A percentile compares a stretch with the other conserved stretches of the same genome.
Evolutionary conservation across 30 jellyfish, hydroid and myxozoan species (phyloP).

Genomic region (Turritopsis rubra): DNA sequence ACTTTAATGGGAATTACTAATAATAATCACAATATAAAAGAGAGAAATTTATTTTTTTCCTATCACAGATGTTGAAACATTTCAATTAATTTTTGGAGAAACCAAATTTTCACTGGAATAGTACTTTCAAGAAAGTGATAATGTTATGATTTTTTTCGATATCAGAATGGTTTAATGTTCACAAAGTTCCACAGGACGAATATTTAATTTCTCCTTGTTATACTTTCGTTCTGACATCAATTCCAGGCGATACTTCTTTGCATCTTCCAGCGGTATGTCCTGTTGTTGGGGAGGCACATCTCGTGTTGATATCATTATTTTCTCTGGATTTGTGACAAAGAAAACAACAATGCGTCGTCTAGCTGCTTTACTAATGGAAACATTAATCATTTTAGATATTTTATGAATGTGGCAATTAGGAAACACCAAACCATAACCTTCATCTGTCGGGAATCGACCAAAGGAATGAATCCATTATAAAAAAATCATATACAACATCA

Average conservation of each 20-base stretch:
- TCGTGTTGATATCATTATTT: conserved; percentile 52
- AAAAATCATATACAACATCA: conserved; percentile 31
- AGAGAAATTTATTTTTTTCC: no score
- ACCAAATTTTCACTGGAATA: not conserved
- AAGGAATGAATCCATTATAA: conserved; percentile 51
- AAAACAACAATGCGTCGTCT: conserved; percentile 64
- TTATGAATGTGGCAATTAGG: conserved; percentile 75
- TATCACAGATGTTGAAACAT: no score
- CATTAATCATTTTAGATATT: conserved; percentile 41
- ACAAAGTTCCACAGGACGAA: conserved; percentile 58
- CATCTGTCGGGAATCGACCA: conserved; percentile 58
- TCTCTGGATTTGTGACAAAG: conserved; percentile 61
- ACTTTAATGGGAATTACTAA: no score
- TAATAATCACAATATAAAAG: no score
- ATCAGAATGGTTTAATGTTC: conserved; percentile 28
- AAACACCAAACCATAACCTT: conserved; percentile 51
- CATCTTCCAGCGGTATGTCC: conserved; percentile 22
- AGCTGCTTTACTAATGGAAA: conserved; percentile 31
- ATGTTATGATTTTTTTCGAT: not conserved
- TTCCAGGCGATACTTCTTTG: conserved; percentile 52
- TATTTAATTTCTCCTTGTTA: conserved; percentile 48
- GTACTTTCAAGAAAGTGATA: not conserved
- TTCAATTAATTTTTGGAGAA: no score
- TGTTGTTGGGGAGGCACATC: conserved; percentile 61
- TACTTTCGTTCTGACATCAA: conserved; percentile 66